Conservation (phyloP, 2,888 invertebrate genomes). For the Ormia ochracea region DNA sequence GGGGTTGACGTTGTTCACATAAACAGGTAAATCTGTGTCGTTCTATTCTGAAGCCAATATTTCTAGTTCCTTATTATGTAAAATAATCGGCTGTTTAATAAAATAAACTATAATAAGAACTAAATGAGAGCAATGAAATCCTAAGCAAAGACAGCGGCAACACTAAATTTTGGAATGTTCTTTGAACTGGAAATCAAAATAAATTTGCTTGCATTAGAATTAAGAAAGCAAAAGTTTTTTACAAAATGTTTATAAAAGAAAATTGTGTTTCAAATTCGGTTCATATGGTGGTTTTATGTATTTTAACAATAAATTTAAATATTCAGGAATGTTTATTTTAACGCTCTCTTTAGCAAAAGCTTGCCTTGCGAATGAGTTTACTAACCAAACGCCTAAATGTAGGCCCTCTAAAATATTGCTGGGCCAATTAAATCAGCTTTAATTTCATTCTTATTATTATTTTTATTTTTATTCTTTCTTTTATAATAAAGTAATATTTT, state of each 20-base stretch:
- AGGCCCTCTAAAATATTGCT: background rate
- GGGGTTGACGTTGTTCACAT: too few relatives aligned
- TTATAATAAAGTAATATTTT: background rate
- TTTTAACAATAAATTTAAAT: background rate
- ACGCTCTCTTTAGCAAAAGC: background rate
- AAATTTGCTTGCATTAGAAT: background rate
- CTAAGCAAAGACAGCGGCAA: too few relatives aligned
- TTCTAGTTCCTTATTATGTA: too few relatives aligned
- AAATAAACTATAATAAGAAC: too few relatives aligned
- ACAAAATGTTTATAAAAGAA: conserved; percentile 23
- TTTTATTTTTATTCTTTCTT: background rate
- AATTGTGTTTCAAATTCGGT: conserved; percentile 45
- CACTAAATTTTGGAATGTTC: too few relatives aligned
- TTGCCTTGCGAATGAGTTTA: background rate
- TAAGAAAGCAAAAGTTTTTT: conserved; percentile 3
- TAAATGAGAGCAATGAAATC: too few relatives aligned
- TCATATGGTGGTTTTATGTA: conserved; percentile 1
- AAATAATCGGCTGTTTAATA: too few relatives aligned
- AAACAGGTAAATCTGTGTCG: too few relatives aligned
- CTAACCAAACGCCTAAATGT: conserved; percentile 5
- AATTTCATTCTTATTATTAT: background rate
- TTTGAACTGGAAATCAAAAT: too few relatives aligned
- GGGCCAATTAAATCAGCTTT: conserved; percentile 26
- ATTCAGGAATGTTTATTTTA: conserved; percentile 7
- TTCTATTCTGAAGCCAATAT: too few relatives aligned